phyloP scores from a whole-genome alignment of 1,140 invertebrate species.

The Cherax quadricarinatus region DNA sequence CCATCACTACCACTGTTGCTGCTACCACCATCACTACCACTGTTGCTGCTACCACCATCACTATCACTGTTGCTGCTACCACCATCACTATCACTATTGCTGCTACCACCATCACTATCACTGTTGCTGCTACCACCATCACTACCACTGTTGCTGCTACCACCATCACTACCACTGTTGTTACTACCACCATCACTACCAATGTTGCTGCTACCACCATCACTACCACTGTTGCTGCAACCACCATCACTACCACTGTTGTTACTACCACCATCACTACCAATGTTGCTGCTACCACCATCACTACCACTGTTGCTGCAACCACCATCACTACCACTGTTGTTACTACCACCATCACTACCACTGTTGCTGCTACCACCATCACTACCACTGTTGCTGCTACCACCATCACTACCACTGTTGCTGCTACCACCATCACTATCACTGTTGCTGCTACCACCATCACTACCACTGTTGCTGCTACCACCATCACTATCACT shows the following conservation, averaged over 20 bases:
- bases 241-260: neutral
- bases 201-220: neutral
- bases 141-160: neutral
- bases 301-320: neutral
- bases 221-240: neutral
- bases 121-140: neutral
- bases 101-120: neutral
- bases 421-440: neutral
- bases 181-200: neutral
- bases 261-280: slow-evolving; percentile 5
- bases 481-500: no score
- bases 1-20: neutral
- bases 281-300: neutral
- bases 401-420: no score
- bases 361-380: neutral
- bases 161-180: neutral
- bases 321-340: neutral
- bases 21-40: neutral
- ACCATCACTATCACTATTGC: neutral
- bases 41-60: neutral
- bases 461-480: no score
- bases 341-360: neutral
- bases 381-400: neutral
- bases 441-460: neutral
- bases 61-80: neutral